Conservation (phyloP, 2,797 vertebrate species). For the Leptatherina wallacei region DNA sequence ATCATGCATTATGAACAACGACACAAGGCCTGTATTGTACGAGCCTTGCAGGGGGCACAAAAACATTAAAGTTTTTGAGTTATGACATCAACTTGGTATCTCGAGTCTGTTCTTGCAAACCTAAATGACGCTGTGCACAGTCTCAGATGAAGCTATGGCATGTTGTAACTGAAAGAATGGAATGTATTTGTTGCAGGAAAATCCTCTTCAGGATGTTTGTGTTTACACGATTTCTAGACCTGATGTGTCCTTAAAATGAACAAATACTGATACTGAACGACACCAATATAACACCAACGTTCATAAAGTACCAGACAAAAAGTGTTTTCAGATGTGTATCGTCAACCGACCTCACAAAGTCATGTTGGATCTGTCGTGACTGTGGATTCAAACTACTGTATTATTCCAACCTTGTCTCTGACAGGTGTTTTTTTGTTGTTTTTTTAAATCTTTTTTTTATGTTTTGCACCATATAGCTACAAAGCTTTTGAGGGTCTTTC, state of each 20-base stretch:
- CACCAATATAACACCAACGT: neutral
- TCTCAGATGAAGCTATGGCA: neutral
- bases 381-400: neutral
- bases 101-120: conserved; percentile 13
- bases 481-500: neutral
- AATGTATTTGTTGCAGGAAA: neutral
- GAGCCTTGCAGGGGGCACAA: conserved; percentile 40
- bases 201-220: neutral
- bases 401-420: neutral
- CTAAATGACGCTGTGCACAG: conserved; percentile 23
- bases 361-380: neutral
- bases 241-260: neutral
- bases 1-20: conserved; percentile 65
- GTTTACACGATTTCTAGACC: neutral
- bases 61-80: conserved; percentile 50
- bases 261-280: neutral
- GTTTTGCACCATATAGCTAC: neutral
- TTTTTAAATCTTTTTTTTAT: neutral
- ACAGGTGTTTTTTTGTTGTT: neutral
- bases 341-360: neutral
- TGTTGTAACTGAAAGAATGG: neutral
- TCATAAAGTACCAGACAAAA: neutral
- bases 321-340: neutral
- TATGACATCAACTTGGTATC: conserved; percentile 25
- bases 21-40: conserved; percentile 36